Percentiles rank a stretch among this genome's conserved stretches.
Conservation (phyloP, 92 coral and sea anemone genomes). For the Parazoanthus swiftii region DNA sequence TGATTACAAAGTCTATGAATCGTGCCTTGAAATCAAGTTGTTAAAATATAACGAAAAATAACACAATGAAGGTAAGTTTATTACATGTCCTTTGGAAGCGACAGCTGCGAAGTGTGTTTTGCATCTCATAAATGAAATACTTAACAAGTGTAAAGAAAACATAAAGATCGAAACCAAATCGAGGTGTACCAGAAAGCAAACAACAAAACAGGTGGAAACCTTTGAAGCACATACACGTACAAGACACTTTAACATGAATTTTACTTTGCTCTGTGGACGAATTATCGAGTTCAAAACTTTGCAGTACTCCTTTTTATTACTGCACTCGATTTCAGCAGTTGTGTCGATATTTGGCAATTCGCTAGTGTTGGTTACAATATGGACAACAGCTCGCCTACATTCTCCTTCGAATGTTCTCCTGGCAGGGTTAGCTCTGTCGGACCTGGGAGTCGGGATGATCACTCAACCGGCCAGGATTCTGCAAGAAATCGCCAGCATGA, state of each 20-base stretch:
- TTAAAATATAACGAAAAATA: too few species aligned
- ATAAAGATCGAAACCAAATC: too few species aligned
- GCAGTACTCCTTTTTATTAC: background rate
- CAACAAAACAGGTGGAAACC: too few species aligned
- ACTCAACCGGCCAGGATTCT: background rate
- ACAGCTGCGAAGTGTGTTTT: too few species aligned
- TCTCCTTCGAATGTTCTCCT: background rate
- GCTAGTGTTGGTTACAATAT: background rate
- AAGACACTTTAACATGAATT: background rate
- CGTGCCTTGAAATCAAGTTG: too few species aligned
- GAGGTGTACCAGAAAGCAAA: too few species aligned
- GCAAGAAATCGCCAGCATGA: background rate
- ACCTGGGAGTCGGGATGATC: background rate
- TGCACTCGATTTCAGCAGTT: background rate
- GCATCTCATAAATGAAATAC: too few species aligned
- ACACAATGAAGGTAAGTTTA: too few species aligned
- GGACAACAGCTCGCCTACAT: background rate
- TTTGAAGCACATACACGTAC: too few species aligned
- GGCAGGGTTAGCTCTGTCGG: background rate
- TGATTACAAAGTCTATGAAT: too few species aligned
- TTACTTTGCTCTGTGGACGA: background rate
- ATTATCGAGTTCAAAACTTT: background rate
- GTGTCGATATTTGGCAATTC: slow-evolving; percentile 4
- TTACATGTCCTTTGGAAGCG: too few species aligned
- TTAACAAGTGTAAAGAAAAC: too few species aligned